Base-by-base conservation (phyloP, 92 coral and sea anemone genomes). In the Chrysogorgia sp. region DNA sequence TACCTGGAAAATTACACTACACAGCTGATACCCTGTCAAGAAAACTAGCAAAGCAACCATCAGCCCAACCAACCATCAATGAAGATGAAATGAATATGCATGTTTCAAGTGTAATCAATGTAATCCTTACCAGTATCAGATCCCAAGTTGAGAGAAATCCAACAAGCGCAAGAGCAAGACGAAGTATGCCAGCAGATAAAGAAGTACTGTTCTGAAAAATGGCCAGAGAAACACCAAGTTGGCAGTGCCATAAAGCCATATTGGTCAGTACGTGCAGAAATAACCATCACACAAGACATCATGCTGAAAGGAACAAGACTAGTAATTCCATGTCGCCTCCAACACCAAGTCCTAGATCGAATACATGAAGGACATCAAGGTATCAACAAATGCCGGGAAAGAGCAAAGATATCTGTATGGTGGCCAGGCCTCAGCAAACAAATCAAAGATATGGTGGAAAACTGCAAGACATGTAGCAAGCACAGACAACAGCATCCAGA, bases 241-340 rank as follows among this genome's bases (percentile, higher is more conserved):
- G 60, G 48, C 49, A 74, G 56, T 15, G 31, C 71, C 45, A 24
- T 40, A 4, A 45, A 31, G 63, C 81, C 65, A 6, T 74, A 83
- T 47, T 85, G 77, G 83, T 57, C 68, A 49, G 22, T 31, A 47
- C 52, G 58, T 74, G 75, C 67, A 24, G 41, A 64, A 10, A 53
- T 75, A 34, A 52, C 69, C 20, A 63, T 88, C 41, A 81, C 74
- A 21, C 53, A 75, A 50, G 71, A 80, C 21, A 37, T 81, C 32
- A 75, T 86, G 34, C 83, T 89, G 50, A 89, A 83, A 76, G 92
- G 88, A 56, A 59, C 82, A 25, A 52, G 77, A 26, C 4, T 85
- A 0, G 82, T 88, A 19, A 88, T 88, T 43, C 75, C 87, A n/a
- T 53, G 70, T 2, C 13, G 67, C 34, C 66, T 83, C 0, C 76